Evolutionary conservation across 2,113 vertebrate species (phyloP), one percentile per base, ranked within the genome.

Genomic region (Forbesichthys agassizii): DNA sequence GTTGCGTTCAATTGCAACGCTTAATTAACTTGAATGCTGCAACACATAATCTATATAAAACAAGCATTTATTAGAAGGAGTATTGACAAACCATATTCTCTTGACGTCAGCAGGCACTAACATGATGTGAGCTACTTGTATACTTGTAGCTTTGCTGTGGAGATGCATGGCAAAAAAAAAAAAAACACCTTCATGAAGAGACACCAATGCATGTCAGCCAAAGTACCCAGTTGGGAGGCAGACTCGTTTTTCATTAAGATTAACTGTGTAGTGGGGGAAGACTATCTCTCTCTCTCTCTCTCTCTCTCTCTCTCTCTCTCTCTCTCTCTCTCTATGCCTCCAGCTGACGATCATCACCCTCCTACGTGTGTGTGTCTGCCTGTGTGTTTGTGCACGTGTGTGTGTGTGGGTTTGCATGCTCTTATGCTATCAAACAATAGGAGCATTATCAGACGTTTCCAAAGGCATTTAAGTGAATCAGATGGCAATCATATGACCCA

Each of bases 201-300:
- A 81, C 78, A 79, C 82, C 68, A 86, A 73, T 83, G 87, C 83
- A 89, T 84, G 78, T 85, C 82, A 83, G 84, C 83, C 82, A 84
- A 85, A 85, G 78, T 74, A 82, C 61, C 77, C 73, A 47, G 73
- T 85, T 72, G 87, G 77, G 73, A 89, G 81, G 80, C 83, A 85
- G 70, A 84, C 77, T 85, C 77, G 69, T 90, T 88, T 89, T 89
- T 89, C 80, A 90, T 91, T 88, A 86, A 88, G 90, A 91, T 91
- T 86, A 88, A 88, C 80, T 82, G 81, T 79, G 83, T 80, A 81
- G 81, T 75, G 66, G 78, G 78, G 87, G 85, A 5, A 1, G 75
- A 78, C 85, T 88, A 86, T 91, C 27, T 27, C 27, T 27, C 27
- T 27, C 27, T 84, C 87, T 78, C 10, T 77, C 20, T 20, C 20